Evolutionary conservation across 1,140 invertebrate species (phyloP), one percentile per base, ranked within the genome.

Genomic region (Brachionus rotundiformis): DNA sequence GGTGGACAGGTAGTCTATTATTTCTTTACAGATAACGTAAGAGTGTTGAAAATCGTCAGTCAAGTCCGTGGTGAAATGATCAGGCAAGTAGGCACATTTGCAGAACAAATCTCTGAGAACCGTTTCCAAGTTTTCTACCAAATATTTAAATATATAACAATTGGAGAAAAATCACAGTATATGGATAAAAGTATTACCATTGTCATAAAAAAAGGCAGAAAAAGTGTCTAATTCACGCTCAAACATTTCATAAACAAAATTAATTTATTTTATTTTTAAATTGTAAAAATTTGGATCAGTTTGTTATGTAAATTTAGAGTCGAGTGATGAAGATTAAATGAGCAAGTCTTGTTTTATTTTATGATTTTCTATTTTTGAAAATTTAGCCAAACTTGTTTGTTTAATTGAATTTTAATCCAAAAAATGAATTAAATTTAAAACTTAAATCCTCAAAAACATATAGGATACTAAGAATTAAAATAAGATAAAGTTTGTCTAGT

Each of bases 331-430:
- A 54, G 47, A 54, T 54, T 54, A 19, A 54, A 19, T 25, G 47
- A 54, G 47, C 47, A 54, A 19, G 47, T 54, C 4, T 54, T 19
- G 19, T 54, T 54, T 68, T n/a, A n/a, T n/a, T n/a, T 68, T 39
- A n/a, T 0, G 19, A 36, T 19, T 33, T 33, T 68, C 11, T 33
- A 36, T 4, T 6, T 36, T 63, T 31, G 10, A 8, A 36, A 68
- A 68, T 16, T 19, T 41, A 11, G 39, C 39, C 39, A 41, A 41
- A 33, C 16, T 36, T 39, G 63, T 68, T 68, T 68, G 29, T 68
- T 36, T 68, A 36, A 36, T 68, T 68, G 63, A 68, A 33, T 63
- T 36, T 33, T 36, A 39, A 39, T 68, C 63, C 63, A 8, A 4
- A 36, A 68, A 23, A 19, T n/a, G 7, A 49, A 63, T 29, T 13